phyloP scores from a whole-genome alignment of 2,797 vertebrate species.

The Avahi laniger region DNA sequence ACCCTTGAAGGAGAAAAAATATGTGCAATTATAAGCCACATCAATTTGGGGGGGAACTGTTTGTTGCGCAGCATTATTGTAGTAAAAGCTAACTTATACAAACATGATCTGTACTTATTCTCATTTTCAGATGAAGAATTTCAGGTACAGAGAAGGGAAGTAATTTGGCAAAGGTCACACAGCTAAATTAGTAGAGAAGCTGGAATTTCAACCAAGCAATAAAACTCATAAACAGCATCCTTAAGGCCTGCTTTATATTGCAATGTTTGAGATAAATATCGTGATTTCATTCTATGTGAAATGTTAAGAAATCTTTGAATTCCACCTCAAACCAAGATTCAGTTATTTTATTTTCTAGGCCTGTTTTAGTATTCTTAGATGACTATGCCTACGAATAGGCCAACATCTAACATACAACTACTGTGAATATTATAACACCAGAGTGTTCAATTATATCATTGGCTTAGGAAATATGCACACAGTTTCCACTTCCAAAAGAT shows the following conservation, averaged over 20 bases:
- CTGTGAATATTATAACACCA: not conserved
- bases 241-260: not conserved
- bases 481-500: conserved; percentile 46
- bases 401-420: not conserved
- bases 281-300: not conserved
- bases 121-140: conserved; percentile 7
- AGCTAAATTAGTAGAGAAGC: not conserved
- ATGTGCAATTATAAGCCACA: not conserved
- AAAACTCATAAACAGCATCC: not conserved
- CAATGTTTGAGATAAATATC: not conserved
- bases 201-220: conserved; percentile 15
- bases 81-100: not conserved
- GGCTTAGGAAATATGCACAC: not conserved
- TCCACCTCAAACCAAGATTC: not conserved
- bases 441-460: not conserved
- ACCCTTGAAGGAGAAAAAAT: not conserved
- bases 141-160: not conserved
- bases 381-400: not conserved
- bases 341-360: conserved; percentile 1
- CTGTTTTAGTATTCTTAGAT: not conserved
- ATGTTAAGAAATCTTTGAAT: not conserved
- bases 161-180: not conserved
- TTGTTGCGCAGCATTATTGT: not conserved
- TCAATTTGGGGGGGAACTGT: not conserved
- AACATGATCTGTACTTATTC: not conserved